Base-by-base conservation (phyloP, 1,140 invertebrate species). In the Sesamia nonagrioides region DNA sequence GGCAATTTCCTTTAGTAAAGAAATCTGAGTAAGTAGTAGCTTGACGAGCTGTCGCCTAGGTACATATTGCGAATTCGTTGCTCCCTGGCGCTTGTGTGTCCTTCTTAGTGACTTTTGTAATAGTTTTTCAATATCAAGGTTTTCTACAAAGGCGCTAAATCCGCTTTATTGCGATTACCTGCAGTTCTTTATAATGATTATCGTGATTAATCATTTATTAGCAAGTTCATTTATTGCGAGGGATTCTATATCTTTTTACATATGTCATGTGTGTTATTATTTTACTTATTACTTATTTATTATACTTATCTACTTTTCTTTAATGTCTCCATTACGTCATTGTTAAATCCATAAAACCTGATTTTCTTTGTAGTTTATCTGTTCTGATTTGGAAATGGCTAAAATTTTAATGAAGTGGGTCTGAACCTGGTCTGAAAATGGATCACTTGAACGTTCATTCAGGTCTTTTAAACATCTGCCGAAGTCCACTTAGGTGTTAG, bases 321-420 rank as follows among this genome's bases (percentile, higher is more conserved):
- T 13, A 68, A 68, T 68, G 27, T 68, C 63, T 68, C 63, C 42
- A 27, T 50, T 68, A 48, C 13, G 37, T 63, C 35, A 63, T 63
- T 18, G 15, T 35, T 17, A 9, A 9, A 63, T 37, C 33, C 33
- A 6, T 63, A 1, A 50, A 6, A 2, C 45, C 45, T 50, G 45
- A 50, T 50, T 50, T 50, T 15, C 33, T 37, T 8, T n/a, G n/a
- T n/a, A n/a, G n/a, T n/a, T n/a, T 18, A 7, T 63, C 37, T 18
- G 33, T 11, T 17, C n/a, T 13, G 35, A 8, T 50, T 50, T 50
- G 42, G 42, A 45, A 11, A 15, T 5, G 5, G 45, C 45, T 50
- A 15, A 50, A 50, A 45, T 45, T 45, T 7, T 9, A 11, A 50
- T 50, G 45, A 50, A 50, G 45, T 45, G 11, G 42, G 11, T 0